These are phyloP conservation scores for Andrena camellia DNA, from an alignment of 2,888 invertebrate species.

Conservation along the genomic window DNA sequence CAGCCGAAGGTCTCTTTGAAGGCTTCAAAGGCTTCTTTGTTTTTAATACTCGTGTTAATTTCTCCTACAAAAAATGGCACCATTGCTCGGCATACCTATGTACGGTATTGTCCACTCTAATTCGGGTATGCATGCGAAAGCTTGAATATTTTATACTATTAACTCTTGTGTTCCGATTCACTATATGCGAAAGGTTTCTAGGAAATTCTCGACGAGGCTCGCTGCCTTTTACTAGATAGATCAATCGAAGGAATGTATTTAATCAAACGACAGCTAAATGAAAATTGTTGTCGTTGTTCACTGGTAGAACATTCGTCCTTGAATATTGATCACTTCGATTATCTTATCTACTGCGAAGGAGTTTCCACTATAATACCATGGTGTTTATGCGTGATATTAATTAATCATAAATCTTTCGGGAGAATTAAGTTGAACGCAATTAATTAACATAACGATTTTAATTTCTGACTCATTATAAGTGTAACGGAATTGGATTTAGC, in stretches of 20 bases:
- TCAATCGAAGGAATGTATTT: constrained; percentile 3
- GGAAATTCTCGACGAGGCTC: constrained; percentile 2
- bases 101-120: too few species aligned
- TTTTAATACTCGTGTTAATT: too few species aligned
- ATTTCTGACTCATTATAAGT: too few species aligned
- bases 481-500: too few species aligned
- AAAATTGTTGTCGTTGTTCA: neutral
- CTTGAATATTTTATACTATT: constrained; percentile 26
- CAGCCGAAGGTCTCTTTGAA: too few species aligned
- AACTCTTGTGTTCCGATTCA: constrained; percentile 8
- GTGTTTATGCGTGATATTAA: too few species aligned
- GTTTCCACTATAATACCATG: constrained; percentile 1
- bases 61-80: too few species aligned
- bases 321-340: neutral
- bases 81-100: too few species aligned
- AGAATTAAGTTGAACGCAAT: too few species aligned
- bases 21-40: too few species aligned
- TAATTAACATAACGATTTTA: too few species aligned
- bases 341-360: constrained; percentile 55
- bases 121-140: constrained; percentile 19
- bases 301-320: constrained; percentile 30
- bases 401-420: constrained; percentile 16
- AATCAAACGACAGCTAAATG: neutral
- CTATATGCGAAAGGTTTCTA: constrained; percentile 5
- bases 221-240: constrained; percentile 1